Evolutionary conservation across 2,888 invertebrate species (phyloP), one percentile per base, ranked within the genome.

Genomic region (Mystacides longicornis): DNA sequence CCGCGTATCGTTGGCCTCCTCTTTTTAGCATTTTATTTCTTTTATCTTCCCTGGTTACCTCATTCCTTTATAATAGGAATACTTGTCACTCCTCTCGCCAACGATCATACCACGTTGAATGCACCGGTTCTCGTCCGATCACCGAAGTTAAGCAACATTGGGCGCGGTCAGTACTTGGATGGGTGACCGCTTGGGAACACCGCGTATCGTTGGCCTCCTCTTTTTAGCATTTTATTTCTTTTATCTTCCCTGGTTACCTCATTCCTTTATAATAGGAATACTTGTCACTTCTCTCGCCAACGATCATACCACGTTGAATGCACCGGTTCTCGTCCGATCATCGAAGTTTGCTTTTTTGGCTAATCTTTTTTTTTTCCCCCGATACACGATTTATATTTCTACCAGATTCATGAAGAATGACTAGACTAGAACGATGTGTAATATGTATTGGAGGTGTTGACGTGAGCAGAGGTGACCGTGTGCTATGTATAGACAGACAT

Each of bases 281-380:
- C 11, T 27, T 27, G 7, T 7, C 5, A 11, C 43, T 14, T n/a
- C 43, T 43, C 16, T 52, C 52, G 54, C 67, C 69, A 70, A 71
- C 70, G 70, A 69, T 68, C 69, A 71, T 71, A 70, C 69, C 67
- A 67, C 64, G 67, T 68, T 71, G 70, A 71, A 71, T 61, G 68
- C 67, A 71, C 71, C 70, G 71, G 72, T 72, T 72, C 71, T 71
- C 71, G 72, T 71, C 71, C 69, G 71, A 71, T 70, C 72, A 72
- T 71, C 71, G 71, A 72, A 73, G 71, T 71, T 69, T 67, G 67
- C 68, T 66, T 63, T 63, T 67, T 66, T 65, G 33, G 33, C 47
- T 19, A 33, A 31, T 14, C 22, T 23, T 52, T 5, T 43, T 42
- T 45, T 48, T 22, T 23, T 43, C 27, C 11, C 11, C 27, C 27